These are phyloP conservation scores for Tyto alba DNA, from an alignment of 2,113 vertebrate species.

Conservation along the genomic window DNA sequence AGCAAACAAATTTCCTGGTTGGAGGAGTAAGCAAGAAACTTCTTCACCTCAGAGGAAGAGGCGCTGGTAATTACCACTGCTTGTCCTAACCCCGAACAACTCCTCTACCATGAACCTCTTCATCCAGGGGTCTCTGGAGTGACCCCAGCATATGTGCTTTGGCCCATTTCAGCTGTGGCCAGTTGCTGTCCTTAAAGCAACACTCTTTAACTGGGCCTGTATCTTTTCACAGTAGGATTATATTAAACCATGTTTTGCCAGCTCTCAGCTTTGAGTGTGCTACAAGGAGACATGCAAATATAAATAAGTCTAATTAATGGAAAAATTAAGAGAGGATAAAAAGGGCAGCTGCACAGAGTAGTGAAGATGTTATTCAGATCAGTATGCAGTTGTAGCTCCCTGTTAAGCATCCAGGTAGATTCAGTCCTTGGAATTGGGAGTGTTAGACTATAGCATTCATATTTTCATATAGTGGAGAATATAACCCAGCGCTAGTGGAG, in stretches of 20 bases:
- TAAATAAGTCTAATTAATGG: background rate
- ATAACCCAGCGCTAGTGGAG: background rate
- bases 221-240: background rate
- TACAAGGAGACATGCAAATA: background rate
- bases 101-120: background rate
- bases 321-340: background rate
- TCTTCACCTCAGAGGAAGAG: background rate
- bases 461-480: background rate
- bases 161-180: background rate
- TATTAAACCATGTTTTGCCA: background rate
- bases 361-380: background rate
- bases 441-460: background rate
- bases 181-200: background rate
- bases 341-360: background rate
- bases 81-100: background rate
- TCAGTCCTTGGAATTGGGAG: background rate
- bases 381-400: background rate
- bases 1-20: background rate
- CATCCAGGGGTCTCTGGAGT: background rate
- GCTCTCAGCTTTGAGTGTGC: background rate
- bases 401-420: background rate
- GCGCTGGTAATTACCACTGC: background rate
- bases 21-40: background rate
- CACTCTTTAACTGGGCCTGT: accelerated
- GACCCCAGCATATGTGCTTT: background rate